A percentile compares a stretch with the other conserved stretches of the same genome.
Evolutionary conservation across 2,113 vertebrate species (phyloP).

Genomic region (Apteryx mantelli): DNA sequence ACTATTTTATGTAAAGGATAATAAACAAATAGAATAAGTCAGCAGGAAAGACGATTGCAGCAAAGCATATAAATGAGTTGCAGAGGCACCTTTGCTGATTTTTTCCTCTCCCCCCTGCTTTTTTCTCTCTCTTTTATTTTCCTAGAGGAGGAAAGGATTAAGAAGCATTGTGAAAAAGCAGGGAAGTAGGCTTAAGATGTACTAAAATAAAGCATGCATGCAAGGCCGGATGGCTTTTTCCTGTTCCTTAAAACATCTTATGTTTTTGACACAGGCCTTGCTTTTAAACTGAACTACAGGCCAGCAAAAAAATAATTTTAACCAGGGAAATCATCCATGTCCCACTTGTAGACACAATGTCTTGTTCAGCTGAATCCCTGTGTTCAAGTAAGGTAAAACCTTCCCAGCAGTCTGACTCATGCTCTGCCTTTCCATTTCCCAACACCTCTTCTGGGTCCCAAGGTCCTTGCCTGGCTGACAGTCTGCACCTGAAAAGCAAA

Average conservation of each 20-base stretch:
- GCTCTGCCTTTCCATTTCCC: not conserved
- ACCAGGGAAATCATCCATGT: not conserved
- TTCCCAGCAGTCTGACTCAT: not conserved
- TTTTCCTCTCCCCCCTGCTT: not conserved
- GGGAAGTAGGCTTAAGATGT: not conserved
- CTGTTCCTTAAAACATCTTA: not conserved
- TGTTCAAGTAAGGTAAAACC: not conserved
- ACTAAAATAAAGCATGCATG: not conserved
- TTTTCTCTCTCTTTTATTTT: conserved; percentile 13
- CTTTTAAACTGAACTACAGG: not conserved
- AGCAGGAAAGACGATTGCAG: not conserved
- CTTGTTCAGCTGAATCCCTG: not conserved
- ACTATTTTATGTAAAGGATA: not conserved
- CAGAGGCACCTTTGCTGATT: not conserved
- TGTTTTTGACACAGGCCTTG: not conserved
- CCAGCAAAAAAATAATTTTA: not conserved
- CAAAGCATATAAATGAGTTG: not conserved
- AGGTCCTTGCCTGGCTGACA: not conserved
- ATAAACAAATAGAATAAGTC: conserved; percentile 1
- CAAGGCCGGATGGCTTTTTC: not conserved
- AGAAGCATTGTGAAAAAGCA: not conserved
- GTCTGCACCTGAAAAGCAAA: not conserved
- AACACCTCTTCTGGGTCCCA: not conserved
- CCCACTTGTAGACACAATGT: not conserved
- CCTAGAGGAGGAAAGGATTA: not conserved